A percentile compares a stretch with the other conserved stretches of the same genome.
Evolutionary conservation across 1,140 invertebrate genomes (phyloP).

Genomic region (Drosophila nasuta): DNA sequence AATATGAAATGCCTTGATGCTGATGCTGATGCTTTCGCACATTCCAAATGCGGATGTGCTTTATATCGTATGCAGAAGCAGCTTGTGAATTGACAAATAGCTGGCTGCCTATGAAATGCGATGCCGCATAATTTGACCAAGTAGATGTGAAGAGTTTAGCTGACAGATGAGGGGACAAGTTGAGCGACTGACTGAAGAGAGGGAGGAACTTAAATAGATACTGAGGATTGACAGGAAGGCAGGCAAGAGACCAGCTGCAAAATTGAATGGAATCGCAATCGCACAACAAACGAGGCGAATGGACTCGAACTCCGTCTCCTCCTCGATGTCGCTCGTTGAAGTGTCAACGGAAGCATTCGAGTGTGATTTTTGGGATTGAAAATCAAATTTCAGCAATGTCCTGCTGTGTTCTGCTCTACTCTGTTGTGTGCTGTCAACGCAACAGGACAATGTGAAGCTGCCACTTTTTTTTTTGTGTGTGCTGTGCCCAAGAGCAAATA

Average conservation of each 20-base stretch:
- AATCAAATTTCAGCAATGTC: constrained; percentile 43
- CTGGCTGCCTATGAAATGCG: constrained; percentile 32
- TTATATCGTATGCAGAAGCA: constrained; percentile 15
- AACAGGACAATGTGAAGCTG: constrained; percentile 24
- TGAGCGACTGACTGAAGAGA: neutral
- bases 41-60: constrained; percentile 17
- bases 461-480: constrained; percentile 17
- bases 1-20: constrained; percentile 1
- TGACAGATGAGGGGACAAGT: constrained; percentile 1
- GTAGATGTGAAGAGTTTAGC: constrained; percentile 29
- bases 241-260: constrained; percentile 8
- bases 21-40: neutral
- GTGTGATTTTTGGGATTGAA: constrained; percentile 55
- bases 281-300: constrained; percentile 32
- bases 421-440: neutral
- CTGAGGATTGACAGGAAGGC: neutral
- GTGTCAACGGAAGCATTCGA: constrained; percentile 55
- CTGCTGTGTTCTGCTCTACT: neutral
- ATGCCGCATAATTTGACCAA: constrained; percentile 51
- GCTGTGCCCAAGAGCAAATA: constrained; percentile 22
- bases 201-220: neutral
- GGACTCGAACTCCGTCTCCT: neutral
- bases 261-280: constrained; percentile 26
- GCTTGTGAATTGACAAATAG: constrained; percentile 29
- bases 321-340: constrained; percentile 29